These are phyloP conservation scores for Drosophila fuyamai DNA, from an alignment of 1,140 invertebrate species.

Conservation along the genomic window DNA sequence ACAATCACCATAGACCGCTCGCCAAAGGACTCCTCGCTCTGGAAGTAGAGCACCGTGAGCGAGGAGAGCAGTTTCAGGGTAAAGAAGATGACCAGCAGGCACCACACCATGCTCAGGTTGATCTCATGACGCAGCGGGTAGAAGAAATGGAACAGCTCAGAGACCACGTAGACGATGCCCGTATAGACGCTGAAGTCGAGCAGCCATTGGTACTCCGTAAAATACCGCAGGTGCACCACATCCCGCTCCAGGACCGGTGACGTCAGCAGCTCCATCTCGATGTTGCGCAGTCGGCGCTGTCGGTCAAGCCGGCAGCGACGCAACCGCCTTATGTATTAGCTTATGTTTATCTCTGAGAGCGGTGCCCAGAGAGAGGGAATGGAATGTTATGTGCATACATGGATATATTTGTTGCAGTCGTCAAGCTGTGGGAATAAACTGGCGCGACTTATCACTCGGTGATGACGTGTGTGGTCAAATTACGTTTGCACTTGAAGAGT, in stretches of 20 bases:
- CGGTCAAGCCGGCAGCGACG: too few species aligned
- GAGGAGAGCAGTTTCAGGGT: constrained; percentile 92
- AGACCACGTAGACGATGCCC: constrained; percentile 93
- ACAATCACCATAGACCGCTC: constrained; percentile 97
- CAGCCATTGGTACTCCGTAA: constrained; percentile 97
- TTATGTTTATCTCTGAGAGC: too few species aligned
- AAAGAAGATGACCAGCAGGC: constrained; percentile 93
- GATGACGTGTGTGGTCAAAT: too few species aligned
- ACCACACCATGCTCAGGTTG: constrained; percentile 98
- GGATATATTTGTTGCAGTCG: too few species aligned
- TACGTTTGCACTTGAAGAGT: too few species aligned
- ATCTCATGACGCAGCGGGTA: constrained; percentile 94
- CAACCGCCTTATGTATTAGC: too few species aligned
- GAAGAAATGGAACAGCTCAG: constrained; percentile 87
- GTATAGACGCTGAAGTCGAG: constrained; percentile 96
- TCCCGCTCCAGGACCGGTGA: constrained; percentile 92
- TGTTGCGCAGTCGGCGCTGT: constrained; percentile 93
- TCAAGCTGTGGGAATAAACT: too few species aligned
- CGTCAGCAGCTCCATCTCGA: constrained; percentile 94
- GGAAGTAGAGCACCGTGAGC: constrained; percentile 95
- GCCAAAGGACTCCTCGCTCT: constrained; percentile 91
- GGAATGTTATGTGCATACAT: too few species aligned
- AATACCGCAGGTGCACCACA: constrained; percentile 96
- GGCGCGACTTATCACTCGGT: too few species aligned
- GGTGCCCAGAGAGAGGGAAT: too few species aligned